phyloP scores from a whole-genome alignment of 1,140 invertebrate genomes.

The Oncopodura yosiiana region DNA sequence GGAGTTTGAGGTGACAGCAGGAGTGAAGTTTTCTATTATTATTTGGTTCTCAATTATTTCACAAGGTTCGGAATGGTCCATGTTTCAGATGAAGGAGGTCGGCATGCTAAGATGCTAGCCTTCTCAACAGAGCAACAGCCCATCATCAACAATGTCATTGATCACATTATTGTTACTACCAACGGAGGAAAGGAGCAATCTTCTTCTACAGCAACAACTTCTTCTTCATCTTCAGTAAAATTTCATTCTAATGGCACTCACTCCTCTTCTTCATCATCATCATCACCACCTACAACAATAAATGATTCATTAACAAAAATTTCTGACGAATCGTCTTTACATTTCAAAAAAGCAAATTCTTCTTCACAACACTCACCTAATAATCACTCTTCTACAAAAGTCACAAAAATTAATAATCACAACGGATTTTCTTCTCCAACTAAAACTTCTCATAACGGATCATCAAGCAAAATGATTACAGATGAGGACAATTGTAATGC shows the following conservation, averaged over 20 bases:
- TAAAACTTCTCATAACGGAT: slow-evolving; percentile 1
- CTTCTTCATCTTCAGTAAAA: slow-evolving; percentile 12
- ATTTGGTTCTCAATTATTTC: not conserved
- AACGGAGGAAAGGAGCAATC: not conserved
- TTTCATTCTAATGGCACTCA: not conserved
- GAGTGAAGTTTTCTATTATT: not conserved
- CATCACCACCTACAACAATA: too few species aligned
- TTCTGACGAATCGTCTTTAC: too few species aligned
- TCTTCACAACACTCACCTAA: too few species aligned
- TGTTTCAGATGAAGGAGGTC: slow-evolving; percentile 28
- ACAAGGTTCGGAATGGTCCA: slow-evolving; percentile 30
- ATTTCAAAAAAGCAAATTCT: too few species aligned
- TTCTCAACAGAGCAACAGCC: slow-evolving; percentile 23
- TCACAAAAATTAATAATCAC: not conserved
- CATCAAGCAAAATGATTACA: slow-evolving; percentile 1
- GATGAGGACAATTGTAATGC: slow-evolving; percentile 7
- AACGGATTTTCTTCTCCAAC: slow-evolving; percentile 2
- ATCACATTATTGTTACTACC: not conserved
- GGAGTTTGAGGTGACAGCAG: slow-evolving; percentile 1
- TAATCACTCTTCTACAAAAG: not conserved
- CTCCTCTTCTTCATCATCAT: too few species aligned
- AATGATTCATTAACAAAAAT: too few species aligned
- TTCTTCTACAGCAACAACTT: slow-evolving; percentile 1
- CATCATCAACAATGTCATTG: not conserved
- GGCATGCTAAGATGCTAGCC: slow-evolving; percentile 31